Evolutionary conservation across 2,888 invertebrate genomes (phyloP).

Genomic region (Drymonia ruficornis): DNA sequence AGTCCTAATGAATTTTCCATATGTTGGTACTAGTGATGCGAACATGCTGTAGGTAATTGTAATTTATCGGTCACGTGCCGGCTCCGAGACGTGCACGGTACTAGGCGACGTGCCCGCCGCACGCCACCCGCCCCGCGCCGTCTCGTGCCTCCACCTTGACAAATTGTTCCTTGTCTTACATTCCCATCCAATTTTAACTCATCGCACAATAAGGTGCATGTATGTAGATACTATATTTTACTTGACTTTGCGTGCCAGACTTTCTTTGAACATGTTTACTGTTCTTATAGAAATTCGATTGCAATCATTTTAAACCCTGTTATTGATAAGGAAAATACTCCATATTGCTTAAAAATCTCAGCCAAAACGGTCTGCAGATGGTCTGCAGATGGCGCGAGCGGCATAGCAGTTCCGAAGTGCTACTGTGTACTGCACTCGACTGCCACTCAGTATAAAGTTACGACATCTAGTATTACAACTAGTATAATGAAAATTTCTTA

Average conservation of each 20-base stretch:
- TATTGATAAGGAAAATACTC: too few species aligned
- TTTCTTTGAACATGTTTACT: background rate
- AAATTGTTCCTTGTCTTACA: slow-evolving; percentile 5
- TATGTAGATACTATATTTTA: background rate
- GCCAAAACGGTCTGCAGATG: slow-evolving; percentile 21
- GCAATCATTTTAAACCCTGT: too few species aligned
- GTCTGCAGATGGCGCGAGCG: slow-evolving; percentile 25
- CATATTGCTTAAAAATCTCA: background rate
- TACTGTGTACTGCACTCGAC: slow-evolving; percentile 36
- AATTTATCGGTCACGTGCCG: slow-evolving; percentile 4
- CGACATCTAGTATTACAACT: background rate
- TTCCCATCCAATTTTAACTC: background rate
- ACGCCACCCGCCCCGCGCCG: background rate
- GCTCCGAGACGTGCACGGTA: background rate
- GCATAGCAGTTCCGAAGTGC: slow-evolving; percentile 44
- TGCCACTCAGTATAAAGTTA: slow-evolving; percentile 17
- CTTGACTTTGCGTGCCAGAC: too few species aligned
- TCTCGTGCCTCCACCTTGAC: background rate
- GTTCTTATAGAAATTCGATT: too few species aligned
- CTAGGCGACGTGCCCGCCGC: slow-evolving; percentile 3
- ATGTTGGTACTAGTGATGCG: background rate
- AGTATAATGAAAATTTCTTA: too few species aligned
- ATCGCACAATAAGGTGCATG: background rate
- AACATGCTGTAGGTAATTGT: background rate
- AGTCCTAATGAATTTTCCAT: background rate